Percentiles rank a stretch among this genome's conserved stretches.
Conservation (phyloP, 2,113 vertebrate species). For the Salminus brasiliensis region DNA sequence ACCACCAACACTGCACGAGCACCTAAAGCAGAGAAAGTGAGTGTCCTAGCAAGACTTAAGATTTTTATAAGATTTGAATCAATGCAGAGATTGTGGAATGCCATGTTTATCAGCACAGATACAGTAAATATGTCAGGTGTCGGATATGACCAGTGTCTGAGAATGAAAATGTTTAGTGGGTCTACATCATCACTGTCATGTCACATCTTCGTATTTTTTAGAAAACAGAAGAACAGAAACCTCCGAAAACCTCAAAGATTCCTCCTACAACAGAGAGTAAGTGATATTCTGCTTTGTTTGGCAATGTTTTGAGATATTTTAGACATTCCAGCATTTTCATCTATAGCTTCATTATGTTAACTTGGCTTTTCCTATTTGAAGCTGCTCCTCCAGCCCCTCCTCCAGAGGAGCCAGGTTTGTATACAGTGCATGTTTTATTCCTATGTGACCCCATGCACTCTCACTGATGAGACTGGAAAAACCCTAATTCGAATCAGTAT, state of each 20-base stretch:
- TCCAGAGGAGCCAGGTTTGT: constrained; percentile 69
- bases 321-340: not conserved
- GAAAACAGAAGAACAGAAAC: constrained; percentile 67
- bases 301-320: not conserved
- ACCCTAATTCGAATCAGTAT: constrained; percentile 11
- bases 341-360: constrained; percentile 46
- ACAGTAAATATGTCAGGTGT: no score
- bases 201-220: not conserved
- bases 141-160: no score
- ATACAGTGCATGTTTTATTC: constrained; percentile 50
- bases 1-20: not conserved
- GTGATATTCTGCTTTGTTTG: constrained; percentile 44
- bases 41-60: not conserved
- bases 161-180: no score
- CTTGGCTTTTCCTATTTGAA: constrained; percentile 60
- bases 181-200: not conserved
- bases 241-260: constrained; percentile 69
- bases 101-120: not conserved
- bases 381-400: constrained; percentile 46
- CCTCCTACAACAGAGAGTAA: constrained; percentile 67
- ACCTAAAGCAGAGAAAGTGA: constrained; percentile 12
- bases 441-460: constrained; percentile 13
- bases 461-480: constrained; percentile 9
- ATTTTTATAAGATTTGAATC: not conserved
- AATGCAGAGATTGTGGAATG: not conserved